These are phyloP conservation scores for Tolypeutes matacus DNA, from an alignment of 2,797 vertebrate genomes.

Conservation along the genomic window DNA sequence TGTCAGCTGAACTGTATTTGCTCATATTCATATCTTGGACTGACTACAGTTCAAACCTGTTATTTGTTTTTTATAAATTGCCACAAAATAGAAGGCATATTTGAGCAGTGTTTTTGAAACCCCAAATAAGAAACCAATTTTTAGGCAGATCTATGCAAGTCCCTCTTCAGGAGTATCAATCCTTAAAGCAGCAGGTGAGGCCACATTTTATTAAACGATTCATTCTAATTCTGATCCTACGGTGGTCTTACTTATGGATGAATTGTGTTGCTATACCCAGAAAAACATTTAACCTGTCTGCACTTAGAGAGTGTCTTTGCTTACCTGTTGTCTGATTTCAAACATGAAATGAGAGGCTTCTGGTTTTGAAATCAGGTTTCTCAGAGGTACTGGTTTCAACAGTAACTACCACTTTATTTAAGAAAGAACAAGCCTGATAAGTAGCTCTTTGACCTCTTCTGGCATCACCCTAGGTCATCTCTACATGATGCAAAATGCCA, in stretches of 20 bases:
- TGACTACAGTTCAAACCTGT: slow-evolving; percentile 51
- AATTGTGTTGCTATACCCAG: background rate
- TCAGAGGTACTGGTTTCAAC: slow-evolving; percentile 9
- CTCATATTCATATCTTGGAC: slow-evolving; percentile 49
- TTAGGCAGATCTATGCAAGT: slow-evolving; percentile 63
- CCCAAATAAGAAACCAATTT: slow-evolving; percentile 65
- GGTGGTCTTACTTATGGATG: slow-evolving; percentile 29
- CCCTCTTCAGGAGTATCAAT: slow-evolving; percentile 57
- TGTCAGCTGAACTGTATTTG: slow-evolving; percentile 57
- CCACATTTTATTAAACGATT: slow-evolving; percentile 68
- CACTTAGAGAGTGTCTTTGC: background rate
- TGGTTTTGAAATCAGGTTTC: slow-evolving; percentile 60
- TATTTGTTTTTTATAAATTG: slow-evolving; percentile 67
- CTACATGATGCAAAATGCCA: background rate
- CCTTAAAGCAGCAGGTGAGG: slow-evolving; percentile 70
- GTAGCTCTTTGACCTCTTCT: background rate
- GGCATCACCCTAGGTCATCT: background rate
- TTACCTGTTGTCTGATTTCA: slow-evolving; percentile 35
- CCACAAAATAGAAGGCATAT: slow-evolving; percentile 67
- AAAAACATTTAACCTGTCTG: slow-evolving; percentile 32
- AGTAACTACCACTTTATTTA: slow-evolving; percentile 48
- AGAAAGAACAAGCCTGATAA: slow-evolving; percentile 20
- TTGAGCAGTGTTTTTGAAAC: slow-evolving; percentile 55
- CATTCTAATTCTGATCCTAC: slow-evolving; percentile 58
- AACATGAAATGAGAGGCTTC: slow-evolving; percentile 51